Percentiles rank a stretch among this genome's conserved stretches.
phyloP scores from a whole-genome alignment of 2,113 vertebrate species.

The Alosa alosa region DNA sequence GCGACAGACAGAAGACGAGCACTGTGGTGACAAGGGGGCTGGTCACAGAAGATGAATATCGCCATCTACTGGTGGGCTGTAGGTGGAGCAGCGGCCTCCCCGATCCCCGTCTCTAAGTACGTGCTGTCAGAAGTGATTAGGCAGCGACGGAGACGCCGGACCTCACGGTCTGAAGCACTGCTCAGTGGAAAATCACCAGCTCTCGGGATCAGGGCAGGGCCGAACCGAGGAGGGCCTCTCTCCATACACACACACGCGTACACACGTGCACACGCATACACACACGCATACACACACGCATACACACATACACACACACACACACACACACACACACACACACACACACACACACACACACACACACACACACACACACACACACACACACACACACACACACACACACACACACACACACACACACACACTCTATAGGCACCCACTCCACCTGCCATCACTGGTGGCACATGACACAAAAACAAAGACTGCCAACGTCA shows the following conservation, averaged over 20 bases:
- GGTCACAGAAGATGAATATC: constrained; percentile 74
- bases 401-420: no score
- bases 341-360: constrained; percentile 54
- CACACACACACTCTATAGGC: no score
- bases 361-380: neutral
- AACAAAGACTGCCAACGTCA: neutral
- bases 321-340: constrained; percentile 29
- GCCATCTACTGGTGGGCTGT: constrained; percentile 73
- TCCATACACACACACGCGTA: neutral
- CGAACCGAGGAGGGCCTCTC: neutral
- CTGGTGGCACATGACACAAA: neutral
- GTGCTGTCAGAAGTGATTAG: constrained; percentile 73
- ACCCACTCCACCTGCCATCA: neutral
- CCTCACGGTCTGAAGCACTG: constrained; percentile 61
- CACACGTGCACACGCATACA: constrained; percentile 54
- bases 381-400: no score
- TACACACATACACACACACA: neutral
- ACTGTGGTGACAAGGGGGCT: neutral
- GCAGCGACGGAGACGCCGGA: constrained; percentile 64
- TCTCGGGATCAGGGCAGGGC: constrained; percentile 44
- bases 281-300: constrained; percentile 29
- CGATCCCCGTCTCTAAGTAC: constrained; percentile 59
- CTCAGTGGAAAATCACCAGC: constrained; percentile 62
- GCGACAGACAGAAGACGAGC: neutral
- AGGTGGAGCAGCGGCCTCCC: constrained; percentile 50